These are phyloP conservation scores for Plestiodon gilberti DNA, from an alignment of 2,113 vertebrate genomes.

Conservation along the genomic window DNA sequence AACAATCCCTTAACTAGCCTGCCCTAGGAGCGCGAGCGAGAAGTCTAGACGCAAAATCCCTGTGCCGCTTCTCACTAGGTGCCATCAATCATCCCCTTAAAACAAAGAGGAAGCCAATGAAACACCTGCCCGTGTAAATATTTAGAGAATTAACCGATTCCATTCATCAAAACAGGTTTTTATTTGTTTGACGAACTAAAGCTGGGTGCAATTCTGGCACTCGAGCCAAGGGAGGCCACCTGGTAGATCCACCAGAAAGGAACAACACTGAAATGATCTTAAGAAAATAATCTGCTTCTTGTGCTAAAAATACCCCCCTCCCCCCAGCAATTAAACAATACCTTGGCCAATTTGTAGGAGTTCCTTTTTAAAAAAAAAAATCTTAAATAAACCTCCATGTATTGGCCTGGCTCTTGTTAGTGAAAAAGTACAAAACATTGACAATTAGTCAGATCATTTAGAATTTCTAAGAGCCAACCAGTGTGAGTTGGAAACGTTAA, in stretches of 20 bases:
- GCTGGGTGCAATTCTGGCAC: conserved; percentile 42
- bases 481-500: neutral
- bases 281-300: conserved; percentile 50
- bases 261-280: conserved; percentile 42
- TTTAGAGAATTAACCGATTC: conserved; percentile 23
- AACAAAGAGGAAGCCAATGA: conserved; percentile 3
- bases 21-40: neutral
- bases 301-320: conserved; percentile 37
- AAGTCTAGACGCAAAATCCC: conserved; percentile 17
- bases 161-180: neutral
- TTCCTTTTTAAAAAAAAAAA: neutral
- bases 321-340: conserved; percentile 48
- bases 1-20: rapidly evolving
- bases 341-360: conserved; percentile 38
- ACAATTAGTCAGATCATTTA: neutral
- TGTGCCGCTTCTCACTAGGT: neutral
- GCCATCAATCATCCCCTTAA: conserved; percentile 38
- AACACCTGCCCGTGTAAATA: conserved; percentile 57
- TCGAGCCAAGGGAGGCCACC: neutral
- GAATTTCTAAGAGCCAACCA: neutral
- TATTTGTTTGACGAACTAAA: conserved; percentile 58
- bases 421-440: conserved; percentile 24
- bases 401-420: conserved; percentile 6
- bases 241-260: conserved; percentile 53
- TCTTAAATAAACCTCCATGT: conserved; percentile 27